Evolutionary conservation across 37 sponge, comb jelly and placozoan genomes (phyloP).

Genomic region (Crambe crambe): DNA sequence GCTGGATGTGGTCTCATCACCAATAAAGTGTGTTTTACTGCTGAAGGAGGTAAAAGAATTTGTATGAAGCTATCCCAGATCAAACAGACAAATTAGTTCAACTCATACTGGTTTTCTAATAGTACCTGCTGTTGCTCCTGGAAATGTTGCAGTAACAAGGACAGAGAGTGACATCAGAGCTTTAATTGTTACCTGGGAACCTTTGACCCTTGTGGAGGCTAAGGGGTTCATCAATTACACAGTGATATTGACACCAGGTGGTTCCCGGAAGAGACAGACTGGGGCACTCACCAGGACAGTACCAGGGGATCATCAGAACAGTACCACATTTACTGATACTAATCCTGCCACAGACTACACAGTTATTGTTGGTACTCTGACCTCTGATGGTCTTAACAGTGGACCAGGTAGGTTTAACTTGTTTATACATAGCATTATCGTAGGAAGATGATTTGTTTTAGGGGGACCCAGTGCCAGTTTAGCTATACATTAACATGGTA

Average conservation of each 20-base stretch:
- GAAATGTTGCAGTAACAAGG: conserved; percentile 9
- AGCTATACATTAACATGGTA: too few species aligned
- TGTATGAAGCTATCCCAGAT: not conserved
- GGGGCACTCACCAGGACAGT: not conserved
- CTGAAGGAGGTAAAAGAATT: conserved; percentile 14
- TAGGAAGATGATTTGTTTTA: too few species aligned
- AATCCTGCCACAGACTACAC: conserved; percentile 18
- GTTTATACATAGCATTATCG: too few species aligned
- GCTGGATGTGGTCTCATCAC: conserved; percentile 1
- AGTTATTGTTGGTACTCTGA: conserved; percentile 10
- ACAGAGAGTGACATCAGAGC: not conserved
- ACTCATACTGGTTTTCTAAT: not conserved
- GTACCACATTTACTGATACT: not conserved
- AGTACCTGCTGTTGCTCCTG: conserved; percentile 8
- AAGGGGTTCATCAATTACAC: conserved; percentile 22
- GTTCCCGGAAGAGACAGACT: conserved; percentile 22
- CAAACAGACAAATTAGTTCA: not conserved
- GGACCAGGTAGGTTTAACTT: too few species aligned
- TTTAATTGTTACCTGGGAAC: conserved; percentile 25
- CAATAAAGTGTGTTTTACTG: not conserved
- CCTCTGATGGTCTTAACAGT: not conserved
- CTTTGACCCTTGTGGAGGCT: conserved; percentile 35
- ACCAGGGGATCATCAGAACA: not conserved
- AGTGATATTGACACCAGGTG: not conserved
- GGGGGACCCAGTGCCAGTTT: too few species aligned